Conservation (phyloP, 2,797 vertebrate species). For the Bucorvus abyssinicus region DNA sequence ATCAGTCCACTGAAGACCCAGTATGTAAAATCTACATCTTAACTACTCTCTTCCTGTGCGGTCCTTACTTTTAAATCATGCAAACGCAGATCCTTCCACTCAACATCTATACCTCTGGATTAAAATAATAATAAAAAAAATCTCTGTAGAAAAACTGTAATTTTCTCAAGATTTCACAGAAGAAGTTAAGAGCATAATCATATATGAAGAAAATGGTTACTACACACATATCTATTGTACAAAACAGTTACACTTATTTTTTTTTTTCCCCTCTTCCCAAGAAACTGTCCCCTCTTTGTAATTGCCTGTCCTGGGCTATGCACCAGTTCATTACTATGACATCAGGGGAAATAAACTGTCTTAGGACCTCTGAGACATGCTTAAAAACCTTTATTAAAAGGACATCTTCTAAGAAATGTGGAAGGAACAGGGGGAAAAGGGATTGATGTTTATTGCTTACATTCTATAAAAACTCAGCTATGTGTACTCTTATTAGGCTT, state of each 20-base stretch:
- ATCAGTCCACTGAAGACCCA: slow-evolving; percentile 91
- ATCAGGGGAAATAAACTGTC: not conserved
- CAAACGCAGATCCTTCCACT: not conserved
- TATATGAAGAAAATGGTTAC: not conserved
- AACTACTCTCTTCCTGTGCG: slow-evolving; percentile 50
- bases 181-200: not conserved
- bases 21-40: slow-evolving; percentile 84
- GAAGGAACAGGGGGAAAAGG: not conserved
- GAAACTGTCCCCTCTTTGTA: not conserved
- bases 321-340: not conserved
- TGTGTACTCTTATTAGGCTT: not conserved
- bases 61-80: slow-evolving; percentile 39
- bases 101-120: not conserved
- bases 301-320: not conserved
- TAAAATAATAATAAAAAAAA: not conserved
- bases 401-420: not conserved
- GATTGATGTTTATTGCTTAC: not conserved
- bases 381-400: not conserved
- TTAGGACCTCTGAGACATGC: not conserved
- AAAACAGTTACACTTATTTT: not conserved
- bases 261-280: not conserved
- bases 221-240: not conserved
- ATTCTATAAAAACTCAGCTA: not conserved
- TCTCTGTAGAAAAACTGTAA: not conserved
- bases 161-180: not conserved